Evolutionary conservation across 2,888 invertebrate genomes (phyloP), one percentile per base, ranked within the genome.

Genomic region (Halictus quadricinctus): DNA sequence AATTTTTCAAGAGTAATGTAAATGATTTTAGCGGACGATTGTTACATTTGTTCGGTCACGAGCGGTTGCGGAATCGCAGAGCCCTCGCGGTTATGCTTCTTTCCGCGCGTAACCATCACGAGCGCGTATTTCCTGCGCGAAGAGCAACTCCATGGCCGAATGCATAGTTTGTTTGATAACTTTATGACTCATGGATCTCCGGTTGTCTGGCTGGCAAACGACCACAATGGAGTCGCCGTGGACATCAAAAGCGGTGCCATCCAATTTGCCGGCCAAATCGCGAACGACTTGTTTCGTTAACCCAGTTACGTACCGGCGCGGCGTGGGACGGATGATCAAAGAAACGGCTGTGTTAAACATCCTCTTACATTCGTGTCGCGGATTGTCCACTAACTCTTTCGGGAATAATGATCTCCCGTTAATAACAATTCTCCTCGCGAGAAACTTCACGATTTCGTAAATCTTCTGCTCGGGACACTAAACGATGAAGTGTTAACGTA

Each of bases 111-210:
- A 81, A 64, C 72, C 21, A 36, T 36, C 46, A 6, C 70, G 36
- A 64, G 13, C 60, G 12, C 60, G 7, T 7, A 64, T 21, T 78
- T 75, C 36, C 25, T 36, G 83, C 12, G 54, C 46, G 54, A 36
- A 73, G 41, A 50, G 60, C 66, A 77, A 70, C 82, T 60, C 43
- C 29, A 29, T 18, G 60, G n/a, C 18, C 21, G 74, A 83, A 79
- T 79, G 58, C 72, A 76, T 64, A 64, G n/a, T 75, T 84, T 79
- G 84, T 83, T 79, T 83, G 79, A 84, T 84, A 76, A 83, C 79
- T 83, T 84, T 84, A 83, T 76, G 84, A 83, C 79, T 79, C 84
- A 79, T 79, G 84, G 79, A 84, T 83, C 84, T 69, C 50, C 64
- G 69, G 84, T 70, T 84, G 84, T 43, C 66, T 15, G 79, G 54